These are phyloP conservation scores for Antrozous pallidus DNA, from an alignment of 2,797 vertebrate genomes.

Conservation along the genomic window DNA sequence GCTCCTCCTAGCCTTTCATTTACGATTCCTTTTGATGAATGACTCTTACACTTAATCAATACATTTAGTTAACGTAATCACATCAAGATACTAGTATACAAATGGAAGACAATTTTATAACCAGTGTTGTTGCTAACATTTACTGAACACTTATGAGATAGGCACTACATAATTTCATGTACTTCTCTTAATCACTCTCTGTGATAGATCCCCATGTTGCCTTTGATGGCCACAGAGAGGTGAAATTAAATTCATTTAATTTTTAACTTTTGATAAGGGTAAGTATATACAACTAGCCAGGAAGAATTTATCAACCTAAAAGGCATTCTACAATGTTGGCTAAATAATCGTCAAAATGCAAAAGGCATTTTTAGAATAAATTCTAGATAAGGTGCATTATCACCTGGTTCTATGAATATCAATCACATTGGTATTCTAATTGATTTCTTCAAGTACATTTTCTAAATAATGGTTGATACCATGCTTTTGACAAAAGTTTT, in stretches of 20 bases:
- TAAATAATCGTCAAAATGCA: not conserved
- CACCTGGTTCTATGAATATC: not conserved
- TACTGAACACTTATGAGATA: not conserved
- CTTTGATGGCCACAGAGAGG: not conserved
- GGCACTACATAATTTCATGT: not conserved
- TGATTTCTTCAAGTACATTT: slow-evolving; percentile 13
- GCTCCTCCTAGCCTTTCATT: not conserved
- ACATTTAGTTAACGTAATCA: not conserved
- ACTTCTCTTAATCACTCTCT: not conserved
- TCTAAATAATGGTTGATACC: not conserved
- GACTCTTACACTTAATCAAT: not conserved
- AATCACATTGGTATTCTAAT: not conserved
- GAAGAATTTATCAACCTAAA: not conserved
- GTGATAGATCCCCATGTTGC: not conserved
- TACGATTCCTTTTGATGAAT: not conserved
- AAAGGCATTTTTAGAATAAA: slow-evolving; percentile 17
- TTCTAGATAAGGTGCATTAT: not conserved
- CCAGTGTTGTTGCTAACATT: not conserved
- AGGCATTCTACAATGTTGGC: not conserved
- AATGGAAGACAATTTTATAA: not conserved
- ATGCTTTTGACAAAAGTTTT: slow-evolving; percentile 16
- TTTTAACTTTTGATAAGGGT: not conserved
- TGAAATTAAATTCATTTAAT: not conserved
- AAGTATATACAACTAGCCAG: not conserved
- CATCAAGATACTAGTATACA: not conserved